phyloP scores from a whole-genome alignment of 35 echinoderm and acorn worm species.

The Heliocidaris tuberculata region DNA sequence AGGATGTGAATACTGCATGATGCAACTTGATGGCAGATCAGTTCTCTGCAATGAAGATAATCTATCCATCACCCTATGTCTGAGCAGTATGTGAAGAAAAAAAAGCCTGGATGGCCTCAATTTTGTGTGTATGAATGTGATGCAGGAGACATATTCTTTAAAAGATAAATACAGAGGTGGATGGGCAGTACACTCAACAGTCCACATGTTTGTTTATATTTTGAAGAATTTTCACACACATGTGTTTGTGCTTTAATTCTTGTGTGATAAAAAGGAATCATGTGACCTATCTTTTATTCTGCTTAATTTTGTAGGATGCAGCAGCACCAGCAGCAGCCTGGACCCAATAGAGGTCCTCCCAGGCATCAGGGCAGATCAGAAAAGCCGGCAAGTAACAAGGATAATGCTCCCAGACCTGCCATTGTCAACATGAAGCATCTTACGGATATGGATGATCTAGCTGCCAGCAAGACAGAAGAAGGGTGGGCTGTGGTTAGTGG shows the following conservation, averaged over 20 bases:
- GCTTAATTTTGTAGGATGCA: neutral
- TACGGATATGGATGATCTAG: slow-evolving; percentile 74
- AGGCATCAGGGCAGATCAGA: slow-evolving; percentile 40
- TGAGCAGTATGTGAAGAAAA: neutral
- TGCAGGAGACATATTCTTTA: too few species aligned
- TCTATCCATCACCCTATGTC: slow-evolving; percentile 48
- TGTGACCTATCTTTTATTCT: neutral
- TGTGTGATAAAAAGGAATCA: neutral
- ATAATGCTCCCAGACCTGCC: slow-evolving; percentile 34
- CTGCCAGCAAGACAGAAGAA: slow-evolving; percentile 53
- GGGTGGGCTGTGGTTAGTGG: slow-evolving; percentile 87
- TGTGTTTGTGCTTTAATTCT: too few species aligned
- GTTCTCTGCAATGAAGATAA: slow-evolving; percentile 35
- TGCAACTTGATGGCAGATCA: neutral
- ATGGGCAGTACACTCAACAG: too few species aligned
- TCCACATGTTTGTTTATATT: too few species aligned
- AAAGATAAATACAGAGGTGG: too few species aligned
- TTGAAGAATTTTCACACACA: too few species aligned
- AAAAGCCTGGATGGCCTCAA: neutral
- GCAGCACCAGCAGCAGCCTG: slow-evolving; percentile 50
- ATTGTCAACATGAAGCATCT: slow-evolving; percentile 80
- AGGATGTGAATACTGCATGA: slow-evolving; percentile 3
- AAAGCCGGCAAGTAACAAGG: neutral
- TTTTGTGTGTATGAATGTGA: neutral
- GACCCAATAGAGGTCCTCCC: slow-evolving; percentile 72